Percentiles rank a stretch among this genome's conserved stretches.
Conservation (phyloP, 1,140 invertebrate species). For the Gryon sp. region DNA sequence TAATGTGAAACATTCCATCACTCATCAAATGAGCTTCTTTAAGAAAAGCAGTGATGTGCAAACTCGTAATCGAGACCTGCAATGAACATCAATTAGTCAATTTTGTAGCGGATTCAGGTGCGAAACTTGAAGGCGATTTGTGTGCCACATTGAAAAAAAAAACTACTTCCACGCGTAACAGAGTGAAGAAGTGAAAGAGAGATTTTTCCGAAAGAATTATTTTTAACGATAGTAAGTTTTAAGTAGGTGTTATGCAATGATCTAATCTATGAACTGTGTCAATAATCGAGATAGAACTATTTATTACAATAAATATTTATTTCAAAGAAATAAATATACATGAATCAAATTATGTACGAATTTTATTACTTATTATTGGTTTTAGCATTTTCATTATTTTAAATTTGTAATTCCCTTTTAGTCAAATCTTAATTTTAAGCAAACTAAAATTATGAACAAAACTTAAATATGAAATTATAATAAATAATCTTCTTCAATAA, state of each 20-base stretch:
- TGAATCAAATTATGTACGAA: constrained; percentile 42
- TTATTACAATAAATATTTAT: constrained; percentile 44
- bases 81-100: constrained; percentile 53
- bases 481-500: no score
- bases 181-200: background rate
- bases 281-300: constrained; percentile 41
- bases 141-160: constrained; percentile 56
- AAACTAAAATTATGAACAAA: no score
- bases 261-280: constrained; percentile 44
- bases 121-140: constrained; percentile 44
- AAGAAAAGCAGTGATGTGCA: constrained; percentile 15
- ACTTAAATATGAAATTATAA: no score
- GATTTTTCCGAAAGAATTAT: constrained; percentile 48
- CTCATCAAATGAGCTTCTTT: constrained; percentile 8
- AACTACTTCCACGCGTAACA: constrained; percentile 44
- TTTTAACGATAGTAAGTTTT: constrained; percentile 45
- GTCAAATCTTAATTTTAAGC: no score
- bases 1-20: background rate
- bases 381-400: background rate
- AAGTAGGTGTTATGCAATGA: constrained; percentile 47
- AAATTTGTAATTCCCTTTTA: no score
- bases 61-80: constrained; percentile 1
- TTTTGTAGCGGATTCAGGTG: constrained; percentile 45
- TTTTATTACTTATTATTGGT: background rate
- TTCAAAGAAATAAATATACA: constrained; percentile 52